phyloP scores from a whole-genome alignment of 2,888 invertebrate species.

The Blera fallax region DNA sequence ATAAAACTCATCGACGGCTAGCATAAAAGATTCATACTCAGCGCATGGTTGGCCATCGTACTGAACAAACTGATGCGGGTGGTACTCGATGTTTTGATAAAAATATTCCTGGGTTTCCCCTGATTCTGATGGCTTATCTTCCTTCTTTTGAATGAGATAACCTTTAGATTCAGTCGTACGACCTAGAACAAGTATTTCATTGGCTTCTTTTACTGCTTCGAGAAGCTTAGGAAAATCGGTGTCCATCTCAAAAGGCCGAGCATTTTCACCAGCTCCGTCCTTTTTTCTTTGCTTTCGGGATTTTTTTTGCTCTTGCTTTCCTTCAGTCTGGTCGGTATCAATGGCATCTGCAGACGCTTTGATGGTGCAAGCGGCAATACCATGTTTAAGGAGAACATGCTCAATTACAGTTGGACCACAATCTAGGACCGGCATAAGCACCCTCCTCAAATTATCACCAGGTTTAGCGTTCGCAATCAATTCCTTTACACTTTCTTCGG shows the following conservation, averaged over 20 bases:
- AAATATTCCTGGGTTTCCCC: conserved; percentile 83
- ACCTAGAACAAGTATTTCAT: conserved; percentile 74
- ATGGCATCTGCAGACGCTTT: conserved; percentile 33
- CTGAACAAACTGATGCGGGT: conserved; percentile 93
- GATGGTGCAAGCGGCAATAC: conserved; percentile 85
- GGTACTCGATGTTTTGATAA: conserved; percentile 94
- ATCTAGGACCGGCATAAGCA: conserved; percentile 91
- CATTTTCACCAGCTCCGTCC: conserved; percentile 57
- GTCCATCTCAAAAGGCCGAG: conserved; percentile 83
- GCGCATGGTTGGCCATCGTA: conserved; percentile 84
- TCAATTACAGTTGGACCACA: conserved; percentile 96
- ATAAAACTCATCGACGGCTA: conserved; percentile 97
- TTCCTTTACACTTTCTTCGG: conserved; percentile 83
- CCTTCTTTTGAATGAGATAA: conserved; percentile 92
- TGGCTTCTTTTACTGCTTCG: conserved; percentile 84
- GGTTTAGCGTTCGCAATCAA: conserved; percentile 86
- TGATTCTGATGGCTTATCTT: conserved; percentile 85
- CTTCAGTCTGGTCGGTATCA: conserved; percentile 10
- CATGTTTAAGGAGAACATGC: conserved; percentile 90
- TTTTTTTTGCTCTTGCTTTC: conserved; percentile 72
- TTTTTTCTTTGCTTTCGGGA: conserved; percentile 74
- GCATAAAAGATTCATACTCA: conserved; percentile 90
- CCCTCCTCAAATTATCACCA: conserved; percentile 90
- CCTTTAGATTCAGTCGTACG: conserved; percentile 80
- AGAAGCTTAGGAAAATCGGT: conserved; percentile 85